phyloP scores from a whole-genome alignment of 2,113 vertebrate species.

The Larimichthys polyactis region DNA sequence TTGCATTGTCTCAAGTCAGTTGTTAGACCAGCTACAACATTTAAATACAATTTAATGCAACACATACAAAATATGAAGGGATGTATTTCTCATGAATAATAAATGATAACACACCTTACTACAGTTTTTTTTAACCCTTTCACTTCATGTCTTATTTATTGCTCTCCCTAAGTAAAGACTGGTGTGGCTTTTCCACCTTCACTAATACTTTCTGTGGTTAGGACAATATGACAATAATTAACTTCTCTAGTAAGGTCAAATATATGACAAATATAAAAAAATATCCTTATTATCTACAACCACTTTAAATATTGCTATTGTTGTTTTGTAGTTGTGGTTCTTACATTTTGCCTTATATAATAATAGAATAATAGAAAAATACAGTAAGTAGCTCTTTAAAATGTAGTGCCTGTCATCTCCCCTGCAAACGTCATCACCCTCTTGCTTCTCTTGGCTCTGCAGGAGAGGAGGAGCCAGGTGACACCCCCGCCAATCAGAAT shows the following conservation, averaged over 20 bases:
- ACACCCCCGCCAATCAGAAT: slow-evolving; percentile 79
- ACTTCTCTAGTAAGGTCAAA: not conserved
- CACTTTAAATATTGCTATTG: not conserved
- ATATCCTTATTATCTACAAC: not conserved
- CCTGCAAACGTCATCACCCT: slow-evolving; percentile 4
- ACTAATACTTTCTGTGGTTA: not conserved
- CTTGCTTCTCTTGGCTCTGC: slow-evolving; percentile 60
- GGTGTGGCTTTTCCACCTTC: not conserved
- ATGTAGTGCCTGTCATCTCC: slow-evolving; percentile 64
- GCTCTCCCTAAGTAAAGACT: not conserved
- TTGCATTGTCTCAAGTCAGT: not conserved
- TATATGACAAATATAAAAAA: not conserved
- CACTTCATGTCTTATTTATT: not conserved
- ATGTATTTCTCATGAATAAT: too few relatives aligned
- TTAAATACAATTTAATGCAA: not conserved
- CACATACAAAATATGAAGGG: too few relatives aligned
- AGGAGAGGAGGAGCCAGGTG: slow-evolving; percentile 71
- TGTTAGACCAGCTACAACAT: slow-evolving; percentile 47
- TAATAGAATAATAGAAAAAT: slow-evolving; percentile 9
- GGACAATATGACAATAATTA: not conserved
- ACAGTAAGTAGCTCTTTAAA: slow-evolving; percentile 55
- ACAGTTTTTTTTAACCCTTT: not conserved
- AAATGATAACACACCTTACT: too few relatives aligned
- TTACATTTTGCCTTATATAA: not conserved
- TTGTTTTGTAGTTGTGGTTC: not conserved